phyloP scores from a whole-genome alignment of 37 sponge, comb jelly and placozoan species.

The Petrosia ficiformis region DNA sequence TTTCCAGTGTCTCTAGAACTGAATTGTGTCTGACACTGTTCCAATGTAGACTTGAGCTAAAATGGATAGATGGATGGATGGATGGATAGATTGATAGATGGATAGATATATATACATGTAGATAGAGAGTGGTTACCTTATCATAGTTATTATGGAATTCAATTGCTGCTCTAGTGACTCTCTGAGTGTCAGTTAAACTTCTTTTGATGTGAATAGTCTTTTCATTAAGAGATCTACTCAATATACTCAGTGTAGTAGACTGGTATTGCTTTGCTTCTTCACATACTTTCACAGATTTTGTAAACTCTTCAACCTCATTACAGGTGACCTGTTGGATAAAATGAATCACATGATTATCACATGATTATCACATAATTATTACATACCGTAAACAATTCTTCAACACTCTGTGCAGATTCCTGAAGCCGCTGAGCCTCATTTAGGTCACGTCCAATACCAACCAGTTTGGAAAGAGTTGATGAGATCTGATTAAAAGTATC shows the following conservation, averaged over 20 bases:
- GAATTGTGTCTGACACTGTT: conserved; percentile 30
- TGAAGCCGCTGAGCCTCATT: conserved; percentile 5
- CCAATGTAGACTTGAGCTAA: conserved; percentile 39
- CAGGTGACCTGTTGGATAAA: no score
- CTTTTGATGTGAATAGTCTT: not conserved
- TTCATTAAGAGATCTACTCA: not conserved
- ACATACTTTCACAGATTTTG: no score
- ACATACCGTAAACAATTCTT: conserved; percentile 18
- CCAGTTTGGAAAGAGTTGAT: not conserved
- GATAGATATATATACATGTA: conserved; percentile 6
- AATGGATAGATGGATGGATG: conserved; percentile 8
- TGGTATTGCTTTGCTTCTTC: not conserved
- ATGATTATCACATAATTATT: no score
- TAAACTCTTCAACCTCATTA: no score
- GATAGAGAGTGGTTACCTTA: conserved; percentile 7
- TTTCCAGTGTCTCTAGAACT: conserved; percentile 6
- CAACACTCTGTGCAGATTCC: conserved; percentile 3
- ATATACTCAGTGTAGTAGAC: not conserved
- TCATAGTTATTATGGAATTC: conserved; percentile 1
- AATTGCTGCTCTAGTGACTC: not conserved
- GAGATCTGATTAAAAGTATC: not conserved
- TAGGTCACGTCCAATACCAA: conserved; percentile 15
- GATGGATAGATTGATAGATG: not conserved
- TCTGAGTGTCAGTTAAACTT: not conserved
- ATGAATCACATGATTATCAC: no score